Conservation (phyloP, 2,113 vertebrate genomes). For the Epinephelus moara region DNA sequence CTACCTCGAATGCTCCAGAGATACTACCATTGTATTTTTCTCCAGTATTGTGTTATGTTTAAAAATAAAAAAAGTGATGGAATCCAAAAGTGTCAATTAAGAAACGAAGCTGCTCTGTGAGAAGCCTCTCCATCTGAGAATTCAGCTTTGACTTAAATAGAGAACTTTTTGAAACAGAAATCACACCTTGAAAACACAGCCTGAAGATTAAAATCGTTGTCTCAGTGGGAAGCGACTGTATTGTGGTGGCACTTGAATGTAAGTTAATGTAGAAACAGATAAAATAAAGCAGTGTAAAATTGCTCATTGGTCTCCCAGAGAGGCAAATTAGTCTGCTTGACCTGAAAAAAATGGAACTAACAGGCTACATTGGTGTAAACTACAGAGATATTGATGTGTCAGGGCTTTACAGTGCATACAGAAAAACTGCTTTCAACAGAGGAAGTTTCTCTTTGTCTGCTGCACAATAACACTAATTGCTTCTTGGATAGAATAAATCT, state of each 20-base stretch:
- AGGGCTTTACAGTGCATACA: background rate
- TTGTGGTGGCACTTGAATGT: slow-evolving; percentile 12
- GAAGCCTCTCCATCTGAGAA: background rate
- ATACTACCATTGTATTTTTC: background rate
- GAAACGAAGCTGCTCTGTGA: background rate
- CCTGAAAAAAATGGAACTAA: slow-evolving; percentile 14
- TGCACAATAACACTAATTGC: slow-evolving; percentile 14
- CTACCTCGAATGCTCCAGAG: background rate
- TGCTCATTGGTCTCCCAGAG: slow-evolving; percentile 12
- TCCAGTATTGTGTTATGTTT: background rate
- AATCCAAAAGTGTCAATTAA: background rate
- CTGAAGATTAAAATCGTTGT: background rate
- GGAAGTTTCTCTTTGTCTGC: slow-evolving; percentile 9
- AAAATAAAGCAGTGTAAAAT: background rate
- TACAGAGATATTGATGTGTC: slow-evolving; percentile 6
- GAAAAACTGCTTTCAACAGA: background rate
- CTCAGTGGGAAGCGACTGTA: background rate
- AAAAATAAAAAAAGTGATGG: background rate
- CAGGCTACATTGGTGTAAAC: slow-evolving; percentile 13
- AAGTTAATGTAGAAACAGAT: slow-evolving; percentile 2
- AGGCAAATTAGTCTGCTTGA: slow-evolving; percentile 16
- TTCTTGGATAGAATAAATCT: slow-evolving; percentile 13
- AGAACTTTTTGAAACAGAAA: background rate
- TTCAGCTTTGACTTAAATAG: background rate
- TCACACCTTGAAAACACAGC: slow-evolving; percentile 9